Percentiles rank a stretch among this genome's conserved stretches.
phyloP scores from a whole-genome alignment of 1,140 invertebrate genomes.

The Argopecten irradians region DNA sequence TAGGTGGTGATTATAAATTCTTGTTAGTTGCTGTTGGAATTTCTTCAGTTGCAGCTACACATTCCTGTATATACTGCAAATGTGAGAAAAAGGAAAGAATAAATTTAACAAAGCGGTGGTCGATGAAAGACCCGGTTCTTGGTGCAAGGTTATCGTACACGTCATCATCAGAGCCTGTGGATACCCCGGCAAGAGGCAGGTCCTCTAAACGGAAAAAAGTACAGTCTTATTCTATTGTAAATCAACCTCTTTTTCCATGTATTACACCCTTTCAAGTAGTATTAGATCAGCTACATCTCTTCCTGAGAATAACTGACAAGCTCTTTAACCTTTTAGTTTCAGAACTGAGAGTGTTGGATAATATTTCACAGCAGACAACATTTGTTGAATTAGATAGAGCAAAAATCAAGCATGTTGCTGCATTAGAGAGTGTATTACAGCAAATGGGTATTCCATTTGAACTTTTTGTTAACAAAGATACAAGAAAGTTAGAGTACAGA shows the following conservation, averaged over 20 bases:
- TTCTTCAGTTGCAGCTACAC: background rate
- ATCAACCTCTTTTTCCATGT: background rate
- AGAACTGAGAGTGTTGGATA: background rate
- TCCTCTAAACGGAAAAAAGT: no score
- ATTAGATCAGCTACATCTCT: background rate
- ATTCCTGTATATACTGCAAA: background rate
- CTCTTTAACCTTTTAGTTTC: background rate
- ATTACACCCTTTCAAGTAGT: background rate
- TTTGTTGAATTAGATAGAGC: background rate
- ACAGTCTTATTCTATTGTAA: no score
- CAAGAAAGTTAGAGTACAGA: background rate
- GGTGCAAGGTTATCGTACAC: background rate
- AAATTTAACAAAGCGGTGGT: background rate
- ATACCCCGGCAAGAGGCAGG: no score
- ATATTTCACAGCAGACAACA: background rate
- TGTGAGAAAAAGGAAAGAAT: slow-evolving; percentile 3
- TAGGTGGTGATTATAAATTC: background rate
- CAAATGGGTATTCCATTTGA: background rate
- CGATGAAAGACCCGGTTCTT: background rate
- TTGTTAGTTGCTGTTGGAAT: background rate
- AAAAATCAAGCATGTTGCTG: background rate
- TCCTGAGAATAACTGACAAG: background rate
- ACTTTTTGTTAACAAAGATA: background rate
- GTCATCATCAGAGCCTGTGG: background rate
- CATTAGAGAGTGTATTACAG: background rate